Conservation (phyloP, 2,797 vertebrate species). For the Falco naumanni region DNA sequence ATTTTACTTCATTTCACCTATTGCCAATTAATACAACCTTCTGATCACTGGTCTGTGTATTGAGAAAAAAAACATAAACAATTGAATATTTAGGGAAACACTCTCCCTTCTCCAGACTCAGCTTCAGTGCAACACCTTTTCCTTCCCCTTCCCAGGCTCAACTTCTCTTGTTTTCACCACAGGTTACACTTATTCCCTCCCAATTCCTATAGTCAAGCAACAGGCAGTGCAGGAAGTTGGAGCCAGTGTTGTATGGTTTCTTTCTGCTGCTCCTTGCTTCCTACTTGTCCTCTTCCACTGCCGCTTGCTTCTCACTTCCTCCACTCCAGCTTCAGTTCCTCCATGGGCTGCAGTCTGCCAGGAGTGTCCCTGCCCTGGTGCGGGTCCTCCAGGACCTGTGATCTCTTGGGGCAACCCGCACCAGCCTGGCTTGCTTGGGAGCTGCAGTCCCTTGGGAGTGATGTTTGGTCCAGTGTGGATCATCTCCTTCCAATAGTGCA, state of each 20-base stretch:
- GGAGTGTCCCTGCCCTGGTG: not conserved
- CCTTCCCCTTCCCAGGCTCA: not conserved
- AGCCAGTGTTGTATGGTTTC: not conserved
- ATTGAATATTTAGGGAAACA: not conserved
- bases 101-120: not conserved
- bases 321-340: not conserved
- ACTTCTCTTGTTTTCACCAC: not conserved
- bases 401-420: not conserved
- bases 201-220: not conserved
- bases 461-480: rapidly evolving
- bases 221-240: not conserved
- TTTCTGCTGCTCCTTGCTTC: not conserved
- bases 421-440: not conserved
- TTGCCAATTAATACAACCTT: not conserved
- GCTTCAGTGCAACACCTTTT: not conserved
- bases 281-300: not conserved
- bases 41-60: not conserved
- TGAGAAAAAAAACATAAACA: not conserved
- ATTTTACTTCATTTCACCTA: not conserved
- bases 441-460: not conserved
- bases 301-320: not conserved
- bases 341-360: not conserved
- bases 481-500: not conserved
- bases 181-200: not conserved
- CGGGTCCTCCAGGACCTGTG: not conserved